phyloP scores from a whole-genome alignment of 2,888 invertebrate genomes.

The Patella ulyssiponensis region DNA sequence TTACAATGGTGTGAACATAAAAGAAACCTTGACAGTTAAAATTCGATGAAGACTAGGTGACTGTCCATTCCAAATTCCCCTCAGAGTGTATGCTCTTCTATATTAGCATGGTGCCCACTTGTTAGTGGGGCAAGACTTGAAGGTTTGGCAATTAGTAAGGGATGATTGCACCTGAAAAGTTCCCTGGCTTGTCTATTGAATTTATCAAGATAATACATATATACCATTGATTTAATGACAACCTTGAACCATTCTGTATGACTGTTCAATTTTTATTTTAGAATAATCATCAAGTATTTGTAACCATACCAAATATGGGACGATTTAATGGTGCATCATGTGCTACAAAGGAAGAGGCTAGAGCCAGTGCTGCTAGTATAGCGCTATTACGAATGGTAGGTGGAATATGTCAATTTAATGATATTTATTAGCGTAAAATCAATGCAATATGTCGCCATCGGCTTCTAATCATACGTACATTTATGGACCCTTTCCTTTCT shows the following conservation, averaged over 20 bases:
- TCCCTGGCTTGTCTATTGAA: no score
- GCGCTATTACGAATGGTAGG: conserved; percentile 64
- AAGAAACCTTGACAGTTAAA: neutral
- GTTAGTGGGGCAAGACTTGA: no score
- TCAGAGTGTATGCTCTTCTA: no score
- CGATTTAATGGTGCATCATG: conserved; percentile 74
- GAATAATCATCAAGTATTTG: conserved; percentile 66
- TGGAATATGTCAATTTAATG: neutral
- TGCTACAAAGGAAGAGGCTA: conserved; percentile 73
- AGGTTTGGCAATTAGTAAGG: no score
- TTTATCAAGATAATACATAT: no score
- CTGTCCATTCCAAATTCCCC: no score
- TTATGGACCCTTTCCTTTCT: no score
- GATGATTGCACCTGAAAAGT: no score
- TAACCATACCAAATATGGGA: conserved; percentile 74
- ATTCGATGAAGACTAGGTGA: neutral
- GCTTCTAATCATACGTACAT: conserved; percentile 16
- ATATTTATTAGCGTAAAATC: conserved; percentile 17
- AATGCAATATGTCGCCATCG: conserved; percentile 15
- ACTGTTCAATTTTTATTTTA: conserved; percentile 30
- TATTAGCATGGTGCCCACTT: no score
- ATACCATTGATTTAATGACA: no score
- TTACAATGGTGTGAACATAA: neutral
- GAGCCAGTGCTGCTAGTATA: conserved; percentile 66
- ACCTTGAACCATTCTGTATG: no score